These are phyloP conservation scores for Drosophila yooni DNA, from an alignment of 2,888 invertebrate species.

Conservation along the genomic window DNA sequence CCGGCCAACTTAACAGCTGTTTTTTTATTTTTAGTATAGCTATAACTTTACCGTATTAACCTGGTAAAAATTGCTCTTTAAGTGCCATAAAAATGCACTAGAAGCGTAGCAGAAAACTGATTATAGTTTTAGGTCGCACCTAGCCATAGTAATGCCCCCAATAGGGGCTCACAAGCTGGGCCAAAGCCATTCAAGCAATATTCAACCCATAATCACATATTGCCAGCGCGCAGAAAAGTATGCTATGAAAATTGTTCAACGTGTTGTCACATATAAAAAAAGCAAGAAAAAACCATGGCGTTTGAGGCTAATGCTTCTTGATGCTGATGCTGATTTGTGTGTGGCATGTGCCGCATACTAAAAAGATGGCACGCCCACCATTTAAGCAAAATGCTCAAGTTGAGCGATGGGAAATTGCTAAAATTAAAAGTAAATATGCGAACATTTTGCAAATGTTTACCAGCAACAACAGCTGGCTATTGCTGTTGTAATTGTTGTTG, in stretches of 20 bases:
- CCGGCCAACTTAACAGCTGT: neutral
- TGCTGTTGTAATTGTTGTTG: constrained; percentile 4
- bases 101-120: constrained; percentile 22
- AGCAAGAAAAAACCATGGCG: constrained; percentile 7
- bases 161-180: constrained; percentile 17
- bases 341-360: constrained; percentile 61
- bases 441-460: constrained; percentile 47
- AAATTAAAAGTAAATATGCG: constrained; percentile 67
- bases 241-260: constrained; percentile 66
- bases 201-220: neutral
- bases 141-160: constrained; percentile 49
- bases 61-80: neutral
- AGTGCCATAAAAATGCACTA: neutral
- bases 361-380: constrained; percentile 33
- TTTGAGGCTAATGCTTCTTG: constrained; percentile 1
- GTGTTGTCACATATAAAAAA: constrained; percentile 33
- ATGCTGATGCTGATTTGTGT: constrained; percentile 51
- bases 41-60: neutral
- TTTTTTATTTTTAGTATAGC: neutral
- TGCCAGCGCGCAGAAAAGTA: constrained; percentile 52
- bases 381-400: constrained; percentile 20
- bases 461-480: constrained; percentile 19
- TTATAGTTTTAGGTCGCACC: constrained; percentile 58
- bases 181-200: neutral
- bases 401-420: constrained; percentile 41